Percentiles rank a stretch among this genome's conserved stretches.
Evolutionary conservation across 2,797 vertebrate genomes (phyloP).

Genomic region (Periophthalmus magnuspinnatus): DNA sequence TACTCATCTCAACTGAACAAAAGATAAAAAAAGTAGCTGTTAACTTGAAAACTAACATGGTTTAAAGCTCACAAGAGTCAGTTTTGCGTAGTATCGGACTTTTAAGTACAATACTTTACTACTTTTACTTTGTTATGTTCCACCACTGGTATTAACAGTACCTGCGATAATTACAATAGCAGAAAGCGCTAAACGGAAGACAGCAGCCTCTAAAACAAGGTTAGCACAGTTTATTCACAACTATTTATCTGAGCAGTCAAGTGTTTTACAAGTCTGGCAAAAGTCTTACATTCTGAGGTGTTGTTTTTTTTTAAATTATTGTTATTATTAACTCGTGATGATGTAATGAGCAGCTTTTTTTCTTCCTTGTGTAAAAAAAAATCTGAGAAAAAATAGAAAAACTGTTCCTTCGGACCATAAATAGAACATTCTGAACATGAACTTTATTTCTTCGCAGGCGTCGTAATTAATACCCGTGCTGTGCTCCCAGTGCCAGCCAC

Average conservation of each 20-base stretch:
- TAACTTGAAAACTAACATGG: no score
- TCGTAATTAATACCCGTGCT: slow-evolving; percentile 28
- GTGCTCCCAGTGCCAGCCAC: slow-evolving; percentile 10
- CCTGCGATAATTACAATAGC: not conserved
- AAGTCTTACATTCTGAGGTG: slow-evolving; percentile 5
- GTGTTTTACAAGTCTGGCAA: slow-evolving; percentile 16
- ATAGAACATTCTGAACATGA: slow-evolving; percentile 6
- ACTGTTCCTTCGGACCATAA: slow-evolving; percentile 3
- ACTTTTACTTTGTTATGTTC: no score
- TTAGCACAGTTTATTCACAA: slow-evolving; percentile 25
- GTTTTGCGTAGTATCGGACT: no score
- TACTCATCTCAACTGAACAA: no score
- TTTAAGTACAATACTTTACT: no score
- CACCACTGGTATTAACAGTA: not conserved
- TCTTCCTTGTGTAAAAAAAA: slow-evolving; percentile 7
- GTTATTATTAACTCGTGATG: not conserved
- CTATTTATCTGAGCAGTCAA: slow-evolving; percentile 21
- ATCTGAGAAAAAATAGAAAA: not conserved
- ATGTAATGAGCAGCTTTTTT: slow-evolving; percentile 1
- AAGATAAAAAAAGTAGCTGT: no score
- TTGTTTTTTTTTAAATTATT: slow-evolving; percentile 20
- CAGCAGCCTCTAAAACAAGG: not conserved
- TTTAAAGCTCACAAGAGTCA: no score
- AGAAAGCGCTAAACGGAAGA: not conserved
- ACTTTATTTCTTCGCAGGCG: not conserved